Conservation (phyloP, 2,113 vertebrate genomes). For the Trichomycterus rosablanca region DNA sequence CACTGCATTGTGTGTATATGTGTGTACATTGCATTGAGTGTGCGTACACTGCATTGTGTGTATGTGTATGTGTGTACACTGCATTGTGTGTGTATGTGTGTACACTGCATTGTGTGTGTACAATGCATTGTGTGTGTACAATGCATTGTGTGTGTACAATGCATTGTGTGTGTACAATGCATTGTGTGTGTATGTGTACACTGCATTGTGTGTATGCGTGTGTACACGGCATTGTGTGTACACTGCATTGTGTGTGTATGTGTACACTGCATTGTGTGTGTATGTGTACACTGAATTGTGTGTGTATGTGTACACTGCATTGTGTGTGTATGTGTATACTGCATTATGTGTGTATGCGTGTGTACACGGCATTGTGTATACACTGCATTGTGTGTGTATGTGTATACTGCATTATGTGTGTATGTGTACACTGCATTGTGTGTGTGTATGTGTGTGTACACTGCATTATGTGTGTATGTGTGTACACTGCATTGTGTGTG, state of each 20-base stretch:
- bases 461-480: too few relatives aligned
- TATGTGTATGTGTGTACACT: neutral
- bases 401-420: too few relatives aligned
- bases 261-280: too few relatives aligned
- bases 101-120: too few relatives aligned
- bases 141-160: neutral
- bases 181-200: neutral
- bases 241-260: too few relatives aligned
- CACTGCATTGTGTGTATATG: neutral
- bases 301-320: too few relatives aligned
- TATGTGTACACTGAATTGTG: neutral
- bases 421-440: neutral
- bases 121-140: neutral
- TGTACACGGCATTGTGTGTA: too few relatives aligned
- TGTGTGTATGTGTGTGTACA: neutral
- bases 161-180: too few relatives aligned
- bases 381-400: too few relatives aligned
- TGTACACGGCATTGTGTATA: too few relatives aligned
- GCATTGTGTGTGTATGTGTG: neutral
- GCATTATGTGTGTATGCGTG: neutral
- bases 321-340: neutral
- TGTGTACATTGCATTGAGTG: too few relatives aligned
- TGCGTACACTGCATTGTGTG: constrained; percentile 26
- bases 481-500: neutral
- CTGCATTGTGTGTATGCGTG: neutral